phyloP scores from a whole-genome alignment of 2,888 invertebrate genomes.

The Peribatodes rhomboidaria region DNA sequence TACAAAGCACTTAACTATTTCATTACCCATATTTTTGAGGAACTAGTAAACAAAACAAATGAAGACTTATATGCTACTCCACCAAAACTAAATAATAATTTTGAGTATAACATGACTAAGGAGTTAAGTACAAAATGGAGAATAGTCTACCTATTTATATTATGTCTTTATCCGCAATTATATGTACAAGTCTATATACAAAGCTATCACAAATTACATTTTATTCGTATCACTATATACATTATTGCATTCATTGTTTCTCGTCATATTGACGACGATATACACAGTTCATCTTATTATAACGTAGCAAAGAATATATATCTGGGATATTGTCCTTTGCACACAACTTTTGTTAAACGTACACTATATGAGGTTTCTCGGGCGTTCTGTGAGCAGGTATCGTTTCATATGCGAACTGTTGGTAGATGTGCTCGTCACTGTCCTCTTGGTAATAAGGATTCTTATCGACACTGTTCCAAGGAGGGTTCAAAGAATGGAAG shows the following conservation, averaged over 20 bases:
- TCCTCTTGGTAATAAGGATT: conserved; percentile 82
- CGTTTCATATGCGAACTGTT: conserved; percentile 84
- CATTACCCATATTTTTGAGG: conserved; percentile 73
- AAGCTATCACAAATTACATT: conserved; percentile 86
- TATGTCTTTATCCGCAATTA: conserved; percentile 75
- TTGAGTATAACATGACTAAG: conserved; percentile 68
- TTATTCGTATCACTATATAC: conserved; percentile 84
- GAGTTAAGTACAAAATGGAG: conserved; percentile 82
- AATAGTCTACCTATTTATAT: conserved; percentile 61
- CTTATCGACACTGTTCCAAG: conserved; percentile 84
- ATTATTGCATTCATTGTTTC: conserved; percentile 81
- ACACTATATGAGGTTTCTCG: conserved; percentile 87
- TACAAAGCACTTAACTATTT: conserved; percentile 67
- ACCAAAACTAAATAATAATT: conserved; percentile 53
- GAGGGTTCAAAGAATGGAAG: conserved; percentile 82
- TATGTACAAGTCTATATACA: conserved; percentile 84
- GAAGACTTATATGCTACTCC: conserved; percentile 61
- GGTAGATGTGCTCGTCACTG: conserved; percentile 83
- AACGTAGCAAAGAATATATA: conserved; percentile 72
- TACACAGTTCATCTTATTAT: conserved; percentile 63
- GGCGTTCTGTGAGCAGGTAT: conserved; percentile 84
- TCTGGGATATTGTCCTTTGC: conserved; percentile 73
- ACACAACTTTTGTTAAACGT: conserved; percentile 84
- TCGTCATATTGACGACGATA: conserved; percentile 69
- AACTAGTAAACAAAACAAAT: conserved; percentile 72